Percentiles rank a stretch among this genome's conserved stretches.
These are phyloP conservation scores for Adoxophyes honmai DNA, from an alignment of 1,140 invertebrate species.

Conservation along the genomic window DNA sequence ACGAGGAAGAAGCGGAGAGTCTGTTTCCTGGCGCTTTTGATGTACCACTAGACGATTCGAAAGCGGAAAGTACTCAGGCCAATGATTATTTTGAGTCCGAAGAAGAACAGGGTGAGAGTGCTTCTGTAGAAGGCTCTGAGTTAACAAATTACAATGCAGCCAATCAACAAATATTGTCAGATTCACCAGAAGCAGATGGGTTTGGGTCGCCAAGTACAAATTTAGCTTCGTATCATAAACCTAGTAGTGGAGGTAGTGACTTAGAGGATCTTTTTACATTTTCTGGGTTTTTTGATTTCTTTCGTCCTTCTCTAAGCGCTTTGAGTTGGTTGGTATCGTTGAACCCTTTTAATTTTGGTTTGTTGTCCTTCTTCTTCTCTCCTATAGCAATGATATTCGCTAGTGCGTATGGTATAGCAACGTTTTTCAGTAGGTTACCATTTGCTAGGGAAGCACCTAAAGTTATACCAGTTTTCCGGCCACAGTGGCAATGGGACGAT, in stretches of 20 bases:
- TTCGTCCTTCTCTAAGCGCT: conserved; percentile 51
- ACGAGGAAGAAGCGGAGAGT: conserved; percentile 51
- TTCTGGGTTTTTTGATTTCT: conserved; percentile 50
- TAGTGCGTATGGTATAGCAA: conserved; percentile 47
- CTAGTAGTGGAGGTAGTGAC: conserved; percentile 33
- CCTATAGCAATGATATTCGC: conserved; percentile 60
- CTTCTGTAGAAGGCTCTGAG: conserved; percentile 49
- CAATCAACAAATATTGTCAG: conserved; percentile 19
- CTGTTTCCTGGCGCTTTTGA: conserved; percentile 54
- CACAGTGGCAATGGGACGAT: conserved; percentile 56
- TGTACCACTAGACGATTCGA: conserved; percentile 37
- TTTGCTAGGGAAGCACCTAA: conserved; percentile 54
- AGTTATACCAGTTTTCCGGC: conserved; percentile 36
- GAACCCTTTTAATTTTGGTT: conserved; percentile 59
- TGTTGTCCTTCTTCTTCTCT: conserved; percentile 55
- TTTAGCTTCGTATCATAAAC: conserved; percentile 40
- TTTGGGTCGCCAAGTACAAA: conserved; percentile 37
- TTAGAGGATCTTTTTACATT: conserved; percentile 57
- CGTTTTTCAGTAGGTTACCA: conserved; percentile 50
- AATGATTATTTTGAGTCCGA: conserved; percentile 49
- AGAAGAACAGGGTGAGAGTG: conserved; percentile 47
- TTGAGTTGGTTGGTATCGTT: conserved; percentile 59
- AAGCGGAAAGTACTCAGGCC: conserved; percentile 42
- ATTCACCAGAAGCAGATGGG: conserved; percentile 23
- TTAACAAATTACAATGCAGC: conserved; percentile 55